Evolutionary conservation across 1,140 invertebrate genomes (phyloP).

Genomic region (Drosophila tani): DNA sequence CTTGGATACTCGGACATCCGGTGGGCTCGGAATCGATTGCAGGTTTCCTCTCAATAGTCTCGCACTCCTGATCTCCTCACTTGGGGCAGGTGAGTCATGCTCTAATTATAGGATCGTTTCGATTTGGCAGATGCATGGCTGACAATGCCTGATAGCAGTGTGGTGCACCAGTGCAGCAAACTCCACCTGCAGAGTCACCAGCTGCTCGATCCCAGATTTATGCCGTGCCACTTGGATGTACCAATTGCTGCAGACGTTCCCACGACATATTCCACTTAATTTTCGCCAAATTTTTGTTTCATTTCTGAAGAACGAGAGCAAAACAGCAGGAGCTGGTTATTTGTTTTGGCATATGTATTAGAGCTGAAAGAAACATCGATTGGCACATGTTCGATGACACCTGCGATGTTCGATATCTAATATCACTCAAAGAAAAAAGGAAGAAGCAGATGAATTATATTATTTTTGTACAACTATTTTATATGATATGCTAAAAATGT

Average conservation of each 20-base stretch:
- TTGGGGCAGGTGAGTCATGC: conserved; percentile 18
- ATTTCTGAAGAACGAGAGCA: conserved; percentile 15
- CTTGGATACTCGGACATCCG: conserved; percentile 27
- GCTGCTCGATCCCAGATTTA: background rate
- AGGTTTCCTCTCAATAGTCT: background rate
- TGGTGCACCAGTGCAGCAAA: conserved; percentile 25
- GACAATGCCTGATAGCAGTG: conserved; percentile 17
- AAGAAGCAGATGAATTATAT: background rate
- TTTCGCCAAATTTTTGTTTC: conserved; percentile 8
- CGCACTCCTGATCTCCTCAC: background rate
- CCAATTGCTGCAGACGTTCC: background rate
- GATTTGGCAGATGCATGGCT: conserved; percentile 30
- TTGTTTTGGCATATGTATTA: conserved; percentile 50
- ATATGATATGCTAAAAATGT: too few relatives aligned
- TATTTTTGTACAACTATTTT: too few relatives aligned
- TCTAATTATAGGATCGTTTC: conserved; percentile 28
- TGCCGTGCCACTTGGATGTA: background rate
- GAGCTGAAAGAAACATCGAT: conserved; percentile 7
- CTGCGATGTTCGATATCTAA: background rate
- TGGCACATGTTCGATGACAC: background rate
- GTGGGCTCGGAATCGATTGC: background rate
- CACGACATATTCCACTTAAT: background rate
- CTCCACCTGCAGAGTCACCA: conserved; percentile 4
- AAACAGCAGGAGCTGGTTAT: conserved; percentile 24
- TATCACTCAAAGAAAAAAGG: background rate